These are phyloP conservation scores for Mormyrops boulengeri DNA, from an alignment of 2,797 vertebrate species.

Conservation along the genomic window DNA sequence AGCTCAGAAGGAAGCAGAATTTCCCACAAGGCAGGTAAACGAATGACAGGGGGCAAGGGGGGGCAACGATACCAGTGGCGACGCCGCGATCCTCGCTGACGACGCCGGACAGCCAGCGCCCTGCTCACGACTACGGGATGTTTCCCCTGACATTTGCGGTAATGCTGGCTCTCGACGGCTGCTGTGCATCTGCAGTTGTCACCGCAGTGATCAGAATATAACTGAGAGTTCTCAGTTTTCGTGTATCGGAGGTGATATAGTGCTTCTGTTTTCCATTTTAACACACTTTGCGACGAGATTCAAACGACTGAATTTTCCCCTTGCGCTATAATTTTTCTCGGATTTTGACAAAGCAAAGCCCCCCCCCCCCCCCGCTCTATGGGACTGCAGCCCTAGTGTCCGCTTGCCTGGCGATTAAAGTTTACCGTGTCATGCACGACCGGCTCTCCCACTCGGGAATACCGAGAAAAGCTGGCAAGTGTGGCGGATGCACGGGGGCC, in stretches of 20 bases:
- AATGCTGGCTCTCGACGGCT: background rate
- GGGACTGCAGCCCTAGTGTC: background rate
- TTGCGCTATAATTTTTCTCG: background rate
- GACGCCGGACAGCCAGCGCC: background rate
- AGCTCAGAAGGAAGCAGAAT: background rate
- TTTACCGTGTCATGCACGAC: background rate
- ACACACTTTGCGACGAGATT: background rate
- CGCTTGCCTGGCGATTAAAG: background rate
- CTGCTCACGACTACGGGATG: background rate
- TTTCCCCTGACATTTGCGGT: background rate
- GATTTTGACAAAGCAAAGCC: background rate
- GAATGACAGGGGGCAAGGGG: background rate
- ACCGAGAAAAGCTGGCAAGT: background rate
- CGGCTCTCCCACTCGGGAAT: background rate
- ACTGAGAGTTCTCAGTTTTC: background rate
- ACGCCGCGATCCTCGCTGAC: background rate
- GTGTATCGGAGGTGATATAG: background rate
- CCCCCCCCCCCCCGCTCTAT: background rate
- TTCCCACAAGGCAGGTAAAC: background rate
- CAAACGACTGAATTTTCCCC: conserved; percentile 19
- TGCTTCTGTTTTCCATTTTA: conserved; percentile 8
- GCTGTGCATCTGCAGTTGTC: background rate
- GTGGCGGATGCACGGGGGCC: too few species aligned
- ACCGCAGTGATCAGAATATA: background rate
- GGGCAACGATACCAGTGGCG: background rate